Conservation (phyloP, 2,888 invertebrate genomes). For the Andrena hattorfiana region DNA sequence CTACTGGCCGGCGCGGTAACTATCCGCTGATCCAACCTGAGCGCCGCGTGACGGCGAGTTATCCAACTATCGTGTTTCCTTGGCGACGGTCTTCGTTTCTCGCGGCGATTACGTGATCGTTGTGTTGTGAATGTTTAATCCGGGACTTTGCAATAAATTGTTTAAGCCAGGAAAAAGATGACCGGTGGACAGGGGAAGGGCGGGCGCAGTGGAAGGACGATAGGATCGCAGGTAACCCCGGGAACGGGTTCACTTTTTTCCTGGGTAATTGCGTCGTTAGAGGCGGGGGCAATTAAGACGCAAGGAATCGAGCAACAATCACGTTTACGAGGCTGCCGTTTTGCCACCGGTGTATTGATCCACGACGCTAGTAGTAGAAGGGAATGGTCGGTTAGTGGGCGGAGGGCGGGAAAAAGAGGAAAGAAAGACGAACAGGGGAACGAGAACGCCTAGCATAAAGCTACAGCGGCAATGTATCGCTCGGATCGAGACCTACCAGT, state of each 20-base stretch:
- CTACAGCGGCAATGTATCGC: constrained; percentile 43
- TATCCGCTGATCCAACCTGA: constrained; percentile 26
- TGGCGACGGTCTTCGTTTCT: constrained; percentile 10
- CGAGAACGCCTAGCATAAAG: constrained; percentile 48
- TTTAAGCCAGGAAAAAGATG: background rate
- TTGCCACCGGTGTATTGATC: constrained; percentile 79
- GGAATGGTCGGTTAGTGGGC: constrained; percentile 39
- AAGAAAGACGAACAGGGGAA: constrained; percentile 27
- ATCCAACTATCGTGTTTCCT: constrained; percentile 56
- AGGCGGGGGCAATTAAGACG: constrained; percentile 81
- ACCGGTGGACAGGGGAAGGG: background rate
- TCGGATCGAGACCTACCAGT: constrained; percentile 47
- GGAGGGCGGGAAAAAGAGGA: constrained; percentile 49
- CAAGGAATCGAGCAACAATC: constrained; percentile 83
- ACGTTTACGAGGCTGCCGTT: constrained; percentile 78
- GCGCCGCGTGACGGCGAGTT: constrained; percentile 71
- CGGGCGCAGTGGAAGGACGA: constrained; percentile 24
- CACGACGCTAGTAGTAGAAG: constrained; percentile 66
- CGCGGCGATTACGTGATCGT: constrained; percentile 28
- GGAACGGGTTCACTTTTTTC: constrained; percentile 31
- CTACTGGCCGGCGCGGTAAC: constrained; percentile 72
- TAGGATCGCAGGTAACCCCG: constrained; percentile 29
- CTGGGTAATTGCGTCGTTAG: constrained; percentile 83
- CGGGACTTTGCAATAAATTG: constrained; percentile 29
- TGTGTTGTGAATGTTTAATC: constrained; percentile 1